A percentile compares a stretch with the other conserved stretches of the same genome.
Conservation (phyloP, 2,888 invertebrate genomes). For the Sympetrum striolatum region DNA sequence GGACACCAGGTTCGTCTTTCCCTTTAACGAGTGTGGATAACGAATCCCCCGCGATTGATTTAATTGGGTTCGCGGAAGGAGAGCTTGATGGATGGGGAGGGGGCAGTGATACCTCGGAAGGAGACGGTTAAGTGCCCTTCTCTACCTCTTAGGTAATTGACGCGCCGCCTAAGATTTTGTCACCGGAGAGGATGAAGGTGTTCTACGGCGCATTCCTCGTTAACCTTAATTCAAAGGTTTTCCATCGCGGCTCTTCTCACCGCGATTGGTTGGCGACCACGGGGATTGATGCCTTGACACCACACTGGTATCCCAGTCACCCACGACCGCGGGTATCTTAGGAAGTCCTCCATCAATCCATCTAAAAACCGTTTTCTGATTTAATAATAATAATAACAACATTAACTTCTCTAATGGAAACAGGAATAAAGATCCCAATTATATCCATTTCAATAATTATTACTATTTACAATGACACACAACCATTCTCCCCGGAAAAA, state of each 20-base stretch:
- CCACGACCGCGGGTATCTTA: not conserved
- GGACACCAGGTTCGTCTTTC: not conserved
- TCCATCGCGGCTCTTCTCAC: not conserved
- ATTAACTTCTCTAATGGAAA: no score
- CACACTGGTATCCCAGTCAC: not conserved
- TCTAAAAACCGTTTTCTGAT: no score
- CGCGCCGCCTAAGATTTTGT: not conserved
- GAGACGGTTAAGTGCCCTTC: not conserved
- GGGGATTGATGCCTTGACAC: not conserved
- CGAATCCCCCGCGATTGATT: not conserved
- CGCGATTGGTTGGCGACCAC: not conserved
- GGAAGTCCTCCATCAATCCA: not conserved
- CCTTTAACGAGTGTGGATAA: not conserved
- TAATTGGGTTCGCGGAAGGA: not conserved
- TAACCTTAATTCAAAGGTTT: not conserved
- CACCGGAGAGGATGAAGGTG: not conserved
- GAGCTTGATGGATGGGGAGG: not conserved
- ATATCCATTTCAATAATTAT: no score
- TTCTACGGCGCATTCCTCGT: not conserved
- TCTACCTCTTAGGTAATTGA: not conserved
- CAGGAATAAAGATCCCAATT: no score
- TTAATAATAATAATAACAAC: no score
- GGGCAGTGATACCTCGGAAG: not conserved
- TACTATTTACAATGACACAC: no score
- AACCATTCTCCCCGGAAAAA: no score